Evolutionary conservation across 2,797 vertebrate species (phyloP).

Genomic region (Etheostoma nigrum): DNA sequence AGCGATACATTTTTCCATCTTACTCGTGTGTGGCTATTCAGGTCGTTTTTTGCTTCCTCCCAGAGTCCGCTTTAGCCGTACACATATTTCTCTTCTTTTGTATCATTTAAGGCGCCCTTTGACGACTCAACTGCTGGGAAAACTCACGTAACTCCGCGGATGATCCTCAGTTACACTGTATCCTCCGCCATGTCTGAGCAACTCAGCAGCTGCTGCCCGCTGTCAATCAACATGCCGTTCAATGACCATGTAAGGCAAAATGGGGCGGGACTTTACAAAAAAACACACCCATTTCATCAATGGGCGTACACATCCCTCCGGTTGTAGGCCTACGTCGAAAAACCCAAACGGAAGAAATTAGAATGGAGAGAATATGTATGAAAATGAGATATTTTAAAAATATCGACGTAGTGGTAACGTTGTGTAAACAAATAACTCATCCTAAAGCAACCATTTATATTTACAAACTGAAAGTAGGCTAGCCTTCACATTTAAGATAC

Average conservation of each 20-base stretch:
- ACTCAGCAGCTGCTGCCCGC: conserved; percentile 88
- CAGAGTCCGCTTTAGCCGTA: conserved; percentile 50
- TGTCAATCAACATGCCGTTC: conserved; percentile 86
- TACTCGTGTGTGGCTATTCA: conserved; percentile 75
- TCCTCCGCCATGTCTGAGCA: conserved; percentile 90
- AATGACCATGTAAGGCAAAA: conserved; percentile 83
- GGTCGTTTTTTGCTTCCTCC: conserved; percentile 61
- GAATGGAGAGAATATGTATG: conserved; percentile 57
- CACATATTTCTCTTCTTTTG: conserved; percentile 64
- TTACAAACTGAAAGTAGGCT: background rate
- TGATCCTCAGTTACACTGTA: conserved; percentile 81
- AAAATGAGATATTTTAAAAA: conserved; percentile 32
- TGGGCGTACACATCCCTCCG: conserved; percentile 74
- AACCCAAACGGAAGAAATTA: conserved; percentile 64
- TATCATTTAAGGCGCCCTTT: conserved; percentile 65
- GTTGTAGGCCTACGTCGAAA: conserved; percentile 65
- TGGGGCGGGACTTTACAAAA: conserved; percentile 58
- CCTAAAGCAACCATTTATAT: background rate
- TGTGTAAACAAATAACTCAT: background rate
- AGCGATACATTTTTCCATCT: conserved; percentile 85
- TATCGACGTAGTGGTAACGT: background rate
- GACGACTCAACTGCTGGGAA: conserved; percentile 70
- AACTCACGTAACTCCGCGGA: conserved; percentile 85
- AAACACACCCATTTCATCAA: conserved; percentile 79
- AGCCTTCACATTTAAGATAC: background rate